Base-by-base conservation (phyloP, 2,888 invertebrate species). In the Notodonta ziczac region DNA sequence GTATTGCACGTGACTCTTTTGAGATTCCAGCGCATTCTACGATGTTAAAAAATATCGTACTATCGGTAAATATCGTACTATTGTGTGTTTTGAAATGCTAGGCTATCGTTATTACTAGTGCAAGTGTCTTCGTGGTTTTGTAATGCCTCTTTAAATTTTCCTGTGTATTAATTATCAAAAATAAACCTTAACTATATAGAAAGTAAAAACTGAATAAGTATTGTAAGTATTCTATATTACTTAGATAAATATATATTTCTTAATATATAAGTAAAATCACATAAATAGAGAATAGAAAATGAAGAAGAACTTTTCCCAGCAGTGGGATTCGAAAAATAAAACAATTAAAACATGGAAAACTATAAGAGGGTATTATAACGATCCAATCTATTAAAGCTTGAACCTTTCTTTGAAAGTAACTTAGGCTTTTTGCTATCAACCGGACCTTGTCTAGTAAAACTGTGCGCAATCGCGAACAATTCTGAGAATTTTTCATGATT, bases 1-100 rank as follows among this genome's bases (percentile, higher is more conserved):
- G 63, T 75, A 70, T 67, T 73, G 62, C 65, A 70, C 65, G 64
- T 40, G 60, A 51, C 42, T 61, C 76, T 61, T 62, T 67, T 60
- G 5, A n/a, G 46, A 46, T 46, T 46, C 13, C n/a, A n/a, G 46
- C 6, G n/a, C 9, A n/a, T 46, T 13, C 10, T 46, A 7, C 46
- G 5, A 46, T 46, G 46, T 46, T 13, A 10, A 9, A 12, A 44
- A 12, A 3, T 44, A 4, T 44, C 12, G 9, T 44, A 24, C 24
- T 24, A 24, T 24, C 24, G 24, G 24, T n/a, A n/a, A n/a, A n/a
- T n/a, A n/a, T n/a, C n/a, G n/a, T n/a, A n/a, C n/a, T n/a, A n/a
- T n/a, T 35, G 35, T 35, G 35, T 5, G 35, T 35, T 35, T 35
- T 35, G 4, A 35, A 5, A 35, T 35, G 35, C 4, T 35, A 35